Conservation (phyloP, 53 echinoderm and acorn worm genomes). For the Echinarachnius parma region DNA sequence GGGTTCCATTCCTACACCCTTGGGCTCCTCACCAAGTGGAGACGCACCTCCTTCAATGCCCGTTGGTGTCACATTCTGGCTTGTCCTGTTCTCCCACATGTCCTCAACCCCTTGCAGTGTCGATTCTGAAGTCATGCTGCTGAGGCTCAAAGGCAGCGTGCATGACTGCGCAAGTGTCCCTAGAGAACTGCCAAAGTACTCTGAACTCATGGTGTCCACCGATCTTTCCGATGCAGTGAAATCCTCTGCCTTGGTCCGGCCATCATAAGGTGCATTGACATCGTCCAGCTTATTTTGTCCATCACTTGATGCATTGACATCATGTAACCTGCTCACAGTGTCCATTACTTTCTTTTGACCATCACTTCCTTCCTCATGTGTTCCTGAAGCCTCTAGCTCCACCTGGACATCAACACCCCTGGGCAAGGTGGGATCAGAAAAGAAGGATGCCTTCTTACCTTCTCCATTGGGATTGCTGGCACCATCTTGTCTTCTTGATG, state of each 20-base stretch:
- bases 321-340: not conserved
- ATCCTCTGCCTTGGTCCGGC: too few species aligned
- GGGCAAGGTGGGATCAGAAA: conserved; percentile 15
- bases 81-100: conserved; percentile 42
- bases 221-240: conserved; percentile 1
- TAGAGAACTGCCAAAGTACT: conserved; percentile 40
- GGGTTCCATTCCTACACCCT: conserved; percentile 10
- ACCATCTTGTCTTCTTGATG: conserved; percentile 30
- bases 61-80: conserved; percentile 8
- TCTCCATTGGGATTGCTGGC: conserved; percentile 2
- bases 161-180: conserved; percentile 77
- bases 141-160: conserved; percentile 77
- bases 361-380: not conserved
- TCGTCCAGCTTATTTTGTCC: too few species aligned
- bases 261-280: not conserved
- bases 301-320: not conserved
- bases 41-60: conserved; percentile 12
- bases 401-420: not conserved
- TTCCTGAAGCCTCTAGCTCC: too few species aligned
- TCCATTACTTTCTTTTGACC: not conserved
- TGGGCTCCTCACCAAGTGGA: conserved; percentile 69
- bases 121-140: conserved; percentile 68
- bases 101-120: conserved; percentile 87
- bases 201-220: not conserved
- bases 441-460: conserved; percentile 11